Conservation (phyloP, 2,888 invertebrate genomes). For the Ecliptopera silaceata region DNA sequence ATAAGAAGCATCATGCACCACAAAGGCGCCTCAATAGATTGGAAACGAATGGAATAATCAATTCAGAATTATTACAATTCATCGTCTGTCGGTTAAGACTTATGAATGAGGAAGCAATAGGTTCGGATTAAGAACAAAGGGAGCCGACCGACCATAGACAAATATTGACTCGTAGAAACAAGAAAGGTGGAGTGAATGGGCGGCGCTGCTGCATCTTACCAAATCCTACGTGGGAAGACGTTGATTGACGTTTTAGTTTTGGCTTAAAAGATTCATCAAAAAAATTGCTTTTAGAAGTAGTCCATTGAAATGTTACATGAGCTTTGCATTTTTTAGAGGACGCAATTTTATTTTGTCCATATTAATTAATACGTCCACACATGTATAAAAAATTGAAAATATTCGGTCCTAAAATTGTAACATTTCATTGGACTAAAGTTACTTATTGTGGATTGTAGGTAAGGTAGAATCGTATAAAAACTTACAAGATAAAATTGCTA, state of each 20-base stretch:
- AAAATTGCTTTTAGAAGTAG: too few relatives aligned
- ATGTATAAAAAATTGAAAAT: too few relatives aligned
- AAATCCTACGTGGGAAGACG: slow-evolving; percentile 49
- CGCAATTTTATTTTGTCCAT: too few relatives aligned
- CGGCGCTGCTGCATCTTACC: slow-evolving; percentile 35
- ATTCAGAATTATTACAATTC: slow-evolving; percentile 75
- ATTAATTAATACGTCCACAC: too few relatives aligned
- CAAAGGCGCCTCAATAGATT: slow-evolving; percentile 66
- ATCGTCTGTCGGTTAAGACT: slow-evolving; percentile 61
- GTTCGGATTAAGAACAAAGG: slow-evolving; percentile 74
- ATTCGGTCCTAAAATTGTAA: too few relatives aligned
- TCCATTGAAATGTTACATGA: too few relatives aligned
- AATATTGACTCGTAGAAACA: slow-evolving; percentile 83
- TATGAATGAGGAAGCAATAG: slow-evolving; percentile 68
- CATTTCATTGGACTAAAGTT: too few relatives aligned
- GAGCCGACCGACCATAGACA: slow-evolving; percentile 72
- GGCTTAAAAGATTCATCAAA: too few relatives aligned
- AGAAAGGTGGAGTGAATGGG: slow-evolving; percentile 46
- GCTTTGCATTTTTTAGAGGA: too few relatives aligned
- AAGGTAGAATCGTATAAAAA: too few relatives aligned
- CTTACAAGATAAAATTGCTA: too few relatives aligned
- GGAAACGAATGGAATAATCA: slow-evolving; percentile 72
- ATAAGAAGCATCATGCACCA: slow-evolving; percentile 59
- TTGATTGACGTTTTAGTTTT: slow-evolving; percentile 63
- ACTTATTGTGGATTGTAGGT: too few relatives aligned